phyloP scores from a whole-genome alignment of 2,888 invertebrate species.

The Nemurella pictetii region DNA sequence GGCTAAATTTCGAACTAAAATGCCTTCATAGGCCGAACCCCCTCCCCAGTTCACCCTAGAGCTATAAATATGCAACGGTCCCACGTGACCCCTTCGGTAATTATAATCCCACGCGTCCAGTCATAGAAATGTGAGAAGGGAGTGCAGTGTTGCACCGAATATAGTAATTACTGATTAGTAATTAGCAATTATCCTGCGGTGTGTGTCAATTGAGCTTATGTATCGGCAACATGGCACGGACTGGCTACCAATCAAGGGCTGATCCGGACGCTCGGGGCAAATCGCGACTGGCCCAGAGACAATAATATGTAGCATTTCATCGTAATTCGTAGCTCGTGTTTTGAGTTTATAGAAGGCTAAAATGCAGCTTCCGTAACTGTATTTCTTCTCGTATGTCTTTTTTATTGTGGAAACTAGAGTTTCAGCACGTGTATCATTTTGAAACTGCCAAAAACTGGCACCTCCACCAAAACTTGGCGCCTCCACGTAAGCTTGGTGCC shows the following conservation, averaged over 20 bases:
- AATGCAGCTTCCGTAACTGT: too few relatives aligned
- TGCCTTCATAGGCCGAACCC: too few relatives aligned
- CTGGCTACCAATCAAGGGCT: neutral
- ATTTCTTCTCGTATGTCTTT: too few relatives aligned
- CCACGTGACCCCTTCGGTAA: neutral
- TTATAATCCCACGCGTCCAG: neutral
- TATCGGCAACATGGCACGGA: neutral
- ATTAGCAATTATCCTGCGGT: slow-evolving; percentile 6
- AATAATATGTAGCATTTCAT: neutral
- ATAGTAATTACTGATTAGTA: slow-evolving; percentile 15
- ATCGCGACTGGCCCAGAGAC: neutral
- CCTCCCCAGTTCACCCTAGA: too few relatives aligned
- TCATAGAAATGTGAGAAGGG: slow-evolving; percentile 5
- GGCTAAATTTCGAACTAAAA: too few relatives aligned
- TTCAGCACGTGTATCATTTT: too few relatives aligned
- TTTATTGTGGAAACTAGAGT: too few relatives aligned
- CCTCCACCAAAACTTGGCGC: neutral
- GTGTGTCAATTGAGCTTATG: neutral
- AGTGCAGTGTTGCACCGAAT: neutral
- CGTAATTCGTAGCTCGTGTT: too few relatives aligned
- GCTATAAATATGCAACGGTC: too few relatives aligned
- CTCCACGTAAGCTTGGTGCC: too few relatives aligned
- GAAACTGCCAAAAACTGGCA: neutral
- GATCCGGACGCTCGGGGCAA: neutral
- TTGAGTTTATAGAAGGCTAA: too few relatives aligned